phyloP scores from a whole-genome alignment of 1,140 invertebrate genomes.

The Cherax destructor region DNA sequence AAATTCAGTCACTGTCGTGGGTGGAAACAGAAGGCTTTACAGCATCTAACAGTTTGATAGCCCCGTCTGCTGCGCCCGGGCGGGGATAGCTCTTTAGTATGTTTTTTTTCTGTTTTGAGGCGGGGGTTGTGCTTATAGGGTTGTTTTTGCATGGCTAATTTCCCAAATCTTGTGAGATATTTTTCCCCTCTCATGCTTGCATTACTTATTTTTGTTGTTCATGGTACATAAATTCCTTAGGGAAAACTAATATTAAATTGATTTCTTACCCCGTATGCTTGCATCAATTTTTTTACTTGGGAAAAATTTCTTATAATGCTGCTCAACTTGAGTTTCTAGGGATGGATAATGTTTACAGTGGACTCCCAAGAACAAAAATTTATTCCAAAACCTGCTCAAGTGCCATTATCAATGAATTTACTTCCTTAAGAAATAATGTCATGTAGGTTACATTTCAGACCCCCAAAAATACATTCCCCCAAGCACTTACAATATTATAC shows the following conservation, averaged over 20 bases:
- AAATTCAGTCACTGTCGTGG: conserved; percentile 54
- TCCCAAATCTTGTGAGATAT: not conserved
- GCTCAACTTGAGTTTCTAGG: too few species aligned
- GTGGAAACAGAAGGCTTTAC: conserved; percentile 37
- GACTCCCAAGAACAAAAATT: too few species aligned
- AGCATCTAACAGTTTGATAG: conserved; percentile 47
- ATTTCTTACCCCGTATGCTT: too few species aligned
- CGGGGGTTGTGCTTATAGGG: not conserved
- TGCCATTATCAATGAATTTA: too few species aligned
- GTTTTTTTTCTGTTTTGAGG: conserved; percentile 6
- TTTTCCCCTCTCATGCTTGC: not conserved
- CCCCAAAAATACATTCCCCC: too few species aligned
- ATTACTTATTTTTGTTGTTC: not conserved
- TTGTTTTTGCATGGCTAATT: not conserved
- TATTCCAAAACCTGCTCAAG: too few species aligned
- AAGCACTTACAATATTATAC: too few species aligned
- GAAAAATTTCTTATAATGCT: too few species aligned
- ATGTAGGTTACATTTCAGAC: too few species aligned
- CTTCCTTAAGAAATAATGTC: too few species aligned
- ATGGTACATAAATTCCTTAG: not conserved
- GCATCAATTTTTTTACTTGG: too few species aligned
- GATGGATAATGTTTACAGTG: too few species aligned
- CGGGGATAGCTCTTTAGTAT: conserved; percentile 58
- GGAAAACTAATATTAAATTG: not conserved
- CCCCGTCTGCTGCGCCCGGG: conserved; percentile 31